Evolutionary conservation across 2,797 vertebrate species (phyloP), one percentile per base, ranked within the genome.

Genomic region (Karalla daura): DNA sequence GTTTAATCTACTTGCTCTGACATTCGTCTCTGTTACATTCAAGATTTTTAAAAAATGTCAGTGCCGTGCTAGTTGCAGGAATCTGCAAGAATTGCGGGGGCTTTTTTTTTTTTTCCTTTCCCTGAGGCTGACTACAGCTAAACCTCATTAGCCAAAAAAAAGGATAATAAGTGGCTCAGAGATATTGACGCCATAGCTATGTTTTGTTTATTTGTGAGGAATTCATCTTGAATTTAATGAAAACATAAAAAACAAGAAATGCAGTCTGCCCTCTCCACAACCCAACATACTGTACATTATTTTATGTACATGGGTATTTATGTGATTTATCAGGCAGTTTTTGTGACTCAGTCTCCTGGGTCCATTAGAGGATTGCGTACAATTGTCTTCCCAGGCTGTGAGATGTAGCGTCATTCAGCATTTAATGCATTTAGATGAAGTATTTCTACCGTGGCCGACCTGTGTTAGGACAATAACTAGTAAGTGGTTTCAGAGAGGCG

Each of bases 351-450:
- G 46, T 53, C 56, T 67, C 70, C 46, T 9, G 58, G 30, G 54
- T 74, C 64, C 68, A 78, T 79, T 81, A 47, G 56, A 50, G 46
- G 63, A 89, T 86, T 83, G 81, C 63, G 70, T 63, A 84, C 53
- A 51, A 63, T 80, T 83, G 78, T 69, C 37, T 84, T 74, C 56
- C 50, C 53, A 63, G 46, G 67, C 69, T 77, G 67, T 64, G 70
- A 69, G 33, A 52, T 44, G 47, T 24, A 30, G n/a, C 27, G 54
- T 74, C 74, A 73, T 74, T 91, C 73, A 68, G 61, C 74, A 62
- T 84, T 84, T 59, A 69, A 65, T 87, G 64, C 73, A 86, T 87
- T 85, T 76, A 88, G 85, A 79, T 86, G 55, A 78, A 70, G 44
- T 39, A 54, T 75, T 83, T 51, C 45, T 9, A 45, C 32, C 62